phyloP scores from a whole-genome alignment of 1,140 invertebrate genomes.

The Acarapis woodi region DNA sequence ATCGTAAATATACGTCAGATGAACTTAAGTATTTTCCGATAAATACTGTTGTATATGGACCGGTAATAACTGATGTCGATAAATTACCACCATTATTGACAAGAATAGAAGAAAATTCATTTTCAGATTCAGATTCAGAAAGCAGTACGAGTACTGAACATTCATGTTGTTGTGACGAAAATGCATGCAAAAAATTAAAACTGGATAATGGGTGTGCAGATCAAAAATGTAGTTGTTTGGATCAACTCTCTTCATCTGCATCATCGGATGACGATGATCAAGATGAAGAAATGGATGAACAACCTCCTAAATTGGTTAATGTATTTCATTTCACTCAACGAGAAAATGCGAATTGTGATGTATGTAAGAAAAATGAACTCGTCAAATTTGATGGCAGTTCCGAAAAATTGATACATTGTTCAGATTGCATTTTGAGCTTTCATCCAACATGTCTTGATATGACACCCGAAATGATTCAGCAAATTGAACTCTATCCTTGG shows the following conservation, averaged over 20 bases:
- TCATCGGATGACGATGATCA: not conserved
- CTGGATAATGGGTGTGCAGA: not conserved
- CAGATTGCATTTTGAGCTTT: conserved; percentile 37
- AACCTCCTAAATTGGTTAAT: not conserved
- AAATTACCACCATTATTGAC: conserved; percentile 6
- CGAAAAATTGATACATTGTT: conserved; percentile 33
- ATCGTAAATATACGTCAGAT: conserved; percentile 30
- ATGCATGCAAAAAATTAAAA: not conserved
- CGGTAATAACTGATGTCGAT: conserved; percentile 17
- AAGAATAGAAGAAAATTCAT: not conserved
- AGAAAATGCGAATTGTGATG: conserved; percentile 17
- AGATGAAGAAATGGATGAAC: not conserved
- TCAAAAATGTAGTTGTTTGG: not conserved
- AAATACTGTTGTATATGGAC: conserved; percentile 56
- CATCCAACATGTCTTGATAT: conserved; percentile 44
- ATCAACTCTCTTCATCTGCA: not conserved
- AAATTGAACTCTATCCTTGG: conserved; percentile 62
- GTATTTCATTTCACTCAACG: conserved; percentile 1
- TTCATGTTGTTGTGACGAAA: conserved; percentile 5
- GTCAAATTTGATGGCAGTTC: conserved; percentile 17
- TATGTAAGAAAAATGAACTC: conserved; percentile 20
- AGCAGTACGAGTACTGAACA: conserved; percentile 2
- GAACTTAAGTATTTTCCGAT: conserved; percentile 53
- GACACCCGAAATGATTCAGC: conserved; percentile 42
- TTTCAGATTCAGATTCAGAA: conserved; percentile 8